Percentiles rank a stretch among this genome's conserved stretches.
Conservation (phyloP, 2,888 invertebrate species). For the Philereme transversata region DNA sequence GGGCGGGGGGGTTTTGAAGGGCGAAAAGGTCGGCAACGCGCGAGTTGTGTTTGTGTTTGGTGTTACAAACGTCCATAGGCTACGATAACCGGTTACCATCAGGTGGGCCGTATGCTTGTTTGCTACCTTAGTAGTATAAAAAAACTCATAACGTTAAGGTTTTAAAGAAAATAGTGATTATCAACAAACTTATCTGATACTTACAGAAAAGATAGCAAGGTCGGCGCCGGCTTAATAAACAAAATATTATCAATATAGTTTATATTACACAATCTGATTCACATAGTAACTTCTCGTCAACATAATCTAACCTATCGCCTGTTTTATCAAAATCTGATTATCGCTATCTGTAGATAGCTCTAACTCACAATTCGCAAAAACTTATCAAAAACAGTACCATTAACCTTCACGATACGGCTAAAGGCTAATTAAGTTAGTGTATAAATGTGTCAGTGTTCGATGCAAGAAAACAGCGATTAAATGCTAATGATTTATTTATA, state of each 20-base stretch:
- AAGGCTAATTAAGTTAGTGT: conserved; percentile 10
- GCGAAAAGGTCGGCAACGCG: no score
- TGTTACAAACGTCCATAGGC: no score
- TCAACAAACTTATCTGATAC: no score
- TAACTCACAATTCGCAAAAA: conserved; percentile 12
- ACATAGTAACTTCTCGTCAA: background rate
- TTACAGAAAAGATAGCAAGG: conserved; percentile 3
- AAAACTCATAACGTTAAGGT: no score
- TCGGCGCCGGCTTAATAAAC: conserved; percentile 10
- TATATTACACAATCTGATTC: background rate
- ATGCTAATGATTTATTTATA: conserved; percentile 17
- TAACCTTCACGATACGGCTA: conserved; percentile 12
- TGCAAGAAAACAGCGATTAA: conserved; percentile 13
- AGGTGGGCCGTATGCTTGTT: no score
- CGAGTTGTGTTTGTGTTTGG: no score
- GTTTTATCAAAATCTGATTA: conserved; percentile 16
- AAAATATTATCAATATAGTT: background rate
- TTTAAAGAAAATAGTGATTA: no score
- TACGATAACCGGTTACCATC: no score
- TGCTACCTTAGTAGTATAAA: no score
- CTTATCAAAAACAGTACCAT: conserved; percentile 10
- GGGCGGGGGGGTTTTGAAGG: no score
- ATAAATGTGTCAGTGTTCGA: conserved; percentile 15
- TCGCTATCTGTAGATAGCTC: conserved; percentile 3
- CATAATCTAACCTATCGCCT: conserved; percentile 19